These are phyloP conservation scores for Sclerurus mexicanus DNA, from an alignment of 2,113 vertebrate genomes.

Conservation along the genomic window DNA sequence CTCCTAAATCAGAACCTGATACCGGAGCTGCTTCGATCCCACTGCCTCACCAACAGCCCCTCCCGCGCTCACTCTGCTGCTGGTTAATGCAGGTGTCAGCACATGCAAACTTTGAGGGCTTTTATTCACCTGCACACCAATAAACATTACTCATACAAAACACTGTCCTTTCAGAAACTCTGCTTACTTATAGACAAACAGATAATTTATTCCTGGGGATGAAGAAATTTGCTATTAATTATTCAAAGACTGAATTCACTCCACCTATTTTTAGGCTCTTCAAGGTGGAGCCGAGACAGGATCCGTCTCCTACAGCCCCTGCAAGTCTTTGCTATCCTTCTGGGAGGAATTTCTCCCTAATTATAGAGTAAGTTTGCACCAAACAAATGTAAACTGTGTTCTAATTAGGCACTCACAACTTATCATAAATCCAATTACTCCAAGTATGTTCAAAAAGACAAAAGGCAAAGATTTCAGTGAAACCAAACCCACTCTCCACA, in stretches of 20 bases:
- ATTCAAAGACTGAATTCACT: background rate
- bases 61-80: background rate
- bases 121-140: background rate
- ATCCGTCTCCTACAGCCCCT: background rate
- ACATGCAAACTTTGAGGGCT: background rate
- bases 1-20: background rate
- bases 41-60: background rate
- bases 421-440: background rate
- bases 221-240: background rate
- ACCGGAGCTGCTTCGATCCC: rapidly evolving
- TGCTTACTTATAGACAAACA: background rate
- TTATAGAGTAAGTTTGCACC: background rate
- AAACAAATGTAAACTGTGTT: background rate
- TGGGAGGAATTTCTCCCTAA: background rate
- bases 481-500: background rate
- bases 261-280: background rate
- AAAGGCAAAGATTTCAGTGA: background rate
- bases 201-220: background rate
- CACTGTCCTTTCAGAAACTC: background rate
- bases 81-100: background rate
- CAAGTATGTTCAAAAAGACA: background rate
- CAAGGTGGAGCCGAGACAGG: background rate
- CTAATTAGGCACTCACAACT: background rate
- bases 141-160: background rate
- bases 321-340: background rate